Evolutionary conservation across 2,113 vertebrate genomes (phyloP).

Genomic region (Carassius carassius): DNA sequence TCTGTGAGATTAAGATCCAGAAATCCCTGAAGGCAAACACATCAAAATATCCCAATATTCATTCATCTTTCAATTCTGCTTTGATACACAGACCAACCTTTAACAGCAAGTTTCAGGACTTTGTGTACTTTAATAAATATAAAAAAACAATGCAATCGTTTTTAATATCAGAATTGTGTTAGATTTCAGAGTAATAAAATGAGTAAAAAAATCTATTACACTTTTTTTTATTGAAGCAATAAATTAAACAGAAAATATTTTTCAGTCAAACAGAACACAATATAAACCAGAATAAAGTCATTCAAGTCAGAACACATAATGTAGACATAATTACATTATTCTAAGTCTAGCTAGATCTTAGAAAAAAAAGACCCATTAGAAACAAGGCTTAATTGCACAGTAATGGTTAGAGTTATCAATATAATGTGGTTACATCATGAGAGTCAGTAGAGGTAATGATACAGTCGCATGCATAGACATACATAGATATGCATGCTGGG

Average conservation of each 20-base stretch:
- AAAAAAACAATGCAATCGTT: background rate
- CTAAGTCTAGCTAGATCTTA: background rate
- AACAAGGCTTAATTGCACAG: background rate
- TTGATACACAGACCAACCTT: background rate
- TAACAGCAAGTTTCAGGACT: background rate
- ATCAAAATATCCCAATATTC: background rate
- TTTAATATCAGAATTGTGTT: background rate
- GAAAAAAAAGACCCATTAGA: background rate
- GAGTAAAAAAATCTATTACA: background rate
- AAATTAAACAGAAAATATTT: background rate
- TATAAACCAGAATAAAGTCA: background rate
- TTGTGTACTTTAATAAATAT: background rate
- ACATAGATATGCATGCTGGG: conserved; percentile 21
- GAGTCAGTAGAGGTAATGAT: background rate
- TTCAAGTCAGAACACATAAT: background rate
- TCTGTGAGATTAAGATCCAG: conserved; percentile 93
- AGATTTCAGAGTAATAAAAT: background rate
- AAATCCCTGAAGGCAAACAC: conserved; percentile 81
- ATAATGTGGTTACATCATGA: background rate
- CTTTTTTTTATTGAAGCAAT: background rate
- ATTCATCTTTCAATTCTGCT: background rate
- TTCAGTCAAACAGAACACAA: background rate
- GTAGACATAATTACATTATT: no score
- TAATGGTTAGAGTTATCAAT: background rate
- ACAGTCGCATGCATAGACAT: background rate